Percentiles rank a stretch among this genome's conserved stretches.
phyloP scores from a whole-genome alignment of 1,140 invertebrate species.

The Drosophila pandora region DNA sequence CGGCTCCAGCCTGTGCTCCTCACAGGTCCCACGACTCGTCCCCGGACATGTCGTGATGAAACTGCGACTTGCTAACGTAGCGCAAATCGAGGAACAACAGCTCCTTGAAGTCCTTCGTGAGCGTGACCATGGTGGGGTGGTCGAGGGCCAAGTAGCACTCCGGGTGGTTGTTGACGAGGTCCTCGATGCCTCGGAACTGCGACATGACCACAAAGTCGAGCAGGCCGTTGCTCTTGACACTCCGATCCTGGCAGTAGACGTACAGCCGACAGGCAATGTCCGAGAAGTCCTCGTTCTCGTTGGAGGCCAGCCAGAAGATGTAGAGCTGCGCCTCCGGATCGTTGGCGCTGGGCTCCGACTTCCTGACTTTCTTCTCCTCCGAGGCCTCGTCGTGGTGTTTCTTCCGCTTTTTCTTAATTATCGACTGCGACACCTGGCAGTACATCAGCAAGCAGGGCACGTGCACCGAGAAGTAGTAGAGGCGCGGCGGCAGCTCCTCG shows the following conservation, averaged over 20 bases:
- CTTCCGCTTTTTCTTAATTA: neutral
- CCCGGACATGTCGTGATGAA: neutral
- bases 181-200: neutral
- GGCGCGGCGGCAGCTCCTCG: neutral
- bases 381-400: too few relatives aligned
- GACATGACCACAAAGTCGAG: conserved; percentile 9
- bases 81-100: conserved; percentile 6
- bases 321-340: neutral
- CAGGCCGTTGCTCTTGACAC: neutral
- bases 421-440: neutral
- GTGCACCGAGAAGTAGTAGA: conserved; percentile 21
- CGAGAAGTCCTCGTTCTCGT: neutral
- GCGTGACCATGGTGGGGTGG: conserved; percentile 1
- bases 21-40: conserved; percentile 4
- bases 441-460: conserved; percentile 19
- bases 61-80: neutral
- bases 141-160: conserved; percentile 21
- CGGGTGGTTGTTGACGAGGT: neutral
- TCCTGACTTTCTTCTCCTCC: neutral
- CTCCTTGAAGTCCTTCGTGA: conserved; percentile 18
- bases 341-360: too few relatives aligned
- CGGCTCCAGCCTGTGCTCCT: neutral
- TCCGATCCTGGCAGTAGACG: conserved; percentile 3
- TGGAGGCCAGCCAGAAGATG: conserved; percentile 26
- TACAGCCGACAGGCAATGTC: neutral